Percentiles rank a stretch among this genome's conserved stretches.
These are phyloP conservation scores for Loriculus beryllinus DNA, from an alignment of 2,797 vertebrate species.

Conservation along the genomic window DNA sequence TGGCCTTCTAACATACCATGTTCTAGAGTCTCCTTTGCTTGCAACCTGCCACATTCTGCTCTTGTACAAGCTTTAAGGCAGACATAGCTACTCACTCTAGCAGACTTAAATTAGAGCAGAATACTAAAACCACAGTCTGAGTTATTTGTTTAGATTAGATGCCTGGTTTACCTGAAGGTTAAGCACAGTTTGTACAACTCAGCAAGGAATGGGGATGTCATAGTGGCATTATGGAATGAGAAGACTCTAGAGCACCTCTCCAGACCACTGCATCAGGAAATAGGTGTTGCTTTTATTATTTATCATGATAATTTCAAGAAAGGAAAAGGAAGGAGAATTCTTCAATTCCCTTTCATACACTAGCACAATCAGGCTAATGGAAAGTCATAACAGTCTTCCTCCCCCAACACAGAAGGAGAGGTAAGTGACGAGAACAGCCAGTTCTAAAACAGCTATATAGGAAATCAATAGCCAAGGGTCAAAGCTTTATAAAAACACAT, in stretches of 20 bases:
- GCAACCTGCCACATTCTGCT: not conserved
- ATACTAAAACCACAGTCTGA: not conserved
- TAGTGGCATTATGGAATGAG: not conserved
- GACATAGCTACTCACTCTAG: not conserved
- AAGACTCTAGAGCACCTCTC: not conserved
- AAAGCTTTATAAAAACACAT: slow-evolving; percentile 39
- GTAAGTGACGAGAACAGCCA: not conserved
- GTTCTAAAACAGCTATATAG: slow-evolving; percentile 13
- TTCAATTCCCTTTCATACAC: not conserved
- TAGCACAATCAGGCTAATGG: slow-evolving; percentile 17
- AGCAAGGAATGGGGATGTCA: not conserved
- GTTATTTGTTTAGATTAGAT: not conserved
- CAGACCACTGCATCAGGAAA: not conserved
- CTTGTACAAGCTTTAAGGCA: not conserved
- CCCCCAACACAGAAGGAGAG: not conserved
- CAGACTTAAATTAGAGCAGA: not conserved
- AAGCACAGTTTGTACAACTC: not conserved
- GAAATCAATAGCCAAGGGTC: slow-evolving; percentile 48
- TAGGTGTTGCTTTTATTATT: slow-evolving; percentile 8
- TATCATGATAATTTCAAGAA: not conserved
- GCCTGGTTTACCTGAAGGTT: not conserved
- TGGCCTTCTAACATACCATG: not conserved
- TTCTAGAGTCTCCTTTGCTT: not conserved
- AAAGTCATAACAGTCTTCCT: slow-evolving; percentile 5
- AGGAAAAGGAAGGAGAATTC: slow-evolving; percentile 9